A percentile compares a stretch with the other conserved stretches of the same genome.
phyloP scores from a whole-genome alignment of 2,797 vertebrate species.

The Pelochelys cantorii region DNA sequence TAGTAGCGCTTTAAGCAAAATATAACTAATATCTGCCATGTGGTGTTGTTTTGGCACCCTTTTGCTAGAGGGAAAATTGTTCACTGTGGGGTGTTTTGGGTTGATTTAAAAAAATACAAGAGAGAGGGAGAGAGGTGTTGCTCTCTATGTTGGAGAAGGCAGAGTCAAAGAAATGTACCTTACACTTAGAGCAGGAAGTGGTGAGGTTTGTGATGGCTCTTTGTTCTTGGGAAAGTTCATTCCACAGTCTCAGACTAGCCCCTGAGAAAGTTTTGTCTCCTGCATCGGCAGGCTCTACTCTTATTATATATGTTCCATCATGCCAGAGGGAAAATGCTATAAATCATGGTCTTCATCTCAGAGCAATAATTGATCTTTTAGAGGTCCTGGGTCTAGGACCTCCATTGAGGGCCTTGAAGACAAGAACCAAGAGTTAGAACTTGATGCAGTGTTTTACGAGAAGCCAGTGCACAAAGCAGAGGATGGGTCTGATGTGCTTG shows the following conservation, averaged over 20 bases:
- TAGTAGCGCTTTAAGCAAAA: neutral
- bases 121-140: neutral
- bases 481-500: neutral
- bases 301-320: neutral
- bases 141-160: neutral
- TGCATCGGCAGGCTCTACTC: neutral
- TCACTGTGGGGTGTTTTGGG: neutral
- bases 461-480: neutral
- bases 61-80: neutral
- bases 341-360: neutral
- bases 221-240: neutral
- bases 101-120: neutral
- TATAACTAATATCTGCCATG: neutral
- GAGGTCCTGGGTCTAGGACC: neutral
- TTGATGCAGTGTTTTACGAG: neutral
- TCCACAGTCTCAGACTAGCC: fast-evolving
- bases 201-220: neutral
- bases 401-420: neutral
- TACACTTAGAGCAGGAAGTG: neutral
- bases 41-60: neutral
- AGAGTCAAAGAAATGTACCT: neutral
- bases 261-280: fast-evolving
- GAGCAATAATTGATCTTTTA: neutral
- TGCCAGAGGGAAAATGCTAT: neutral
- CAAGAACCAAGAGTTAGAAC: neutral